A percentile compares a stretch with the other conserved stretches of the same genome.
These are phyloP conservation scores for Orestias chungarensis DNA, from an alignment of 2,797 vertebrate genomes.

Conservation along the genomic window DNA sequence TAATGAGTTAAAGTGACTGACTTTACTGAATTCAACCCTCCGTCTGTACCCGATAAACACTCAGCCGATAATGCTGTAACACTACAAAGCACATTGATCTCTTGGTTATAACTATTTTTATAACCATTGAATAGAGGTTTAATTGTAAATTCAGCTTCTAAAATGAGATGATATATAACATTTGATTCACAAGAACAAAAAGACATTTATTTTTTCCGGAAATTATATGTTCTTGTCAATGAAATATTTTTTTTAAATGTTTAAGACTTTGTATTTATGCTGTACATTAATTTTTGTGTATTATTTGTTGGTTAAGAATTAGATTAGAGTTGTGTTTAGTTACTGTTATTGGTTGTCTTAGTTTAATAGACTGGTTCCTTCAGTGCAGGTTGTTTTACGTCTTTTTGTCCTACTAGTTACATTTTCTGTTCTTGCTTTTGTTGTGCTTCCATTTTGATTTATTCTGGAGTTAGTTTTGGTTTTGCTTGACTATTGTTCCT, in stretches of 20 bases:
- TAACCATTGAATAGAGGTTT: not conserved
- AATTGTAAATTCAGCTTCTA: not conserved
- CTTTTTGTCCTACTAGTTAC: too few species aligned
- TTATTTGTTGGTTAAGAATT: not conserved
- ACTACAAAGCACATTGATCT: not conserved
- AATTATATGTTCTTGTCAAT: too few species aligned
- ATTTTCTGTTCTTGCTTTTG: not conserved
- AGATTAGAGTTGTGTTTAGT: too few species aligned
- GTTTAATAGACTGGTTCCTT: not conserved
- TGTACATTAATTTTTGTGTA: not conserved
- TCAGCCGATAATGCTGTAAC: constrained; percentile 9
- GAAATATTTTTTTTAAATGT: not conserved
- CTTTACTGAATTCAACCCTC: constrained; percentile 4
- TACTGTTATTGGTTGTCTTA: not conserved
- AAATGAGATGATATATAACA: not conserved
- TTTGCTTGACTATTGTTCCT: not conserved
- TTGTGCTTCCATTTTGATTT: not conserved
- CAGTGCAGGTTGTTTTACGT: not conserved
- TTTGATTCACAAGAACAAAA: not conserved
- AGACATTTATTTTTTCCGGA: not conserved
- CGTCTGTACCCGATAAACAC: constrained; percentile 42
- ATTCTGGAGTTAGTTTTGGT: not conserved
- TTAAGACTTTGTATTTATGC: not conserved
- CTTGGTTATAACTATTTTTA: constrained; percentile 1
- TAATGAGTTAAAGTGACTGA: constrained; percentile 56